phyloP scores from a whole-genome alignment of 2,888 invertebrate genomes.

The Lycophotia porphyrea region DNA sequence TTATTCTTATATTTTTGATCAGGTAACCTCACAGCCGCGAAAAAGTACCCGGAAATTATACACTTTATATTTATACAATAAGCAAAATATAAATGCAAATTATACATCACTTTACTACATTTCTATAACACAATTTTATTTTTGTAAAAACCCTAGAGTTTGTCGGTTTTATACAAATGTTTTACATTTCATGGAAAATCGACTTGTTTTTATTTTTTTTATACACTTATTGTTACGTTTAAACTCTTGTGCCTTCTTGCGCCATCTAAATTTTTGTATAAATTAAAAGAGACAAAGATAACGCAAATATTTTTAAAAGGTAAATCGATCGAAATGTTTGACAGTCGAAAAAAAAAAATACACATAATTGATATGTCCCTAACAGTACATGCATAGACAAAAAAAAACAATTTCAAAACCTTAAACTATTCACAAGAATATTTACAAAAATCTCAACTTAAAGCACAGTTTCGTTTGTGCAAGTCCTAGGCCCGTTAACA shows the following conservation, averaged over 20 bases:
- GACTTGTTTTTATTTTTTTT: conserved; percentile 25
- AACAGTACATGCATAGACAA: conserved; percentile 57
- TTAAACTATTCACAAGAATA: conserved; percentile 63
- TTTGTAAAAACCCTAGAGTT: conserved; percentile 49
- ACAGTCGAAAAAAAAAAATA: conserved; percentile 17
- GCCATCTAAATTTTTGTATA: conserved; percentile 14
- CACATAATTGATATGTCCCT: conserved; percentile 63
- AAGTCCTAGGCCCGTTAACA: conserved; percentile 95
- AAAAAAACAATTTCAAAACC: conserved; percentile 49
- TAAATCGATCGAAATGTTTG: conserved; percentile 45
- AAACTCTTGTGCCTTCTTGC: conserved; percentile 38
- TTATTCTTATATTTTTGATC: conserved; percentile 67
- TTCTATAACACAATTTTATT: conserved; percentile 48
- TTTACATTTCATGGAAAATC: conserved; percentile 54
- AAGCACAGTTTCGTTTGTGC: conserved; percentile 95
- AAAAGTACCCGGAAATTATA: conserved; percentile 78
- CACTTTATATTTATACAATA: conserved; percentile 56
- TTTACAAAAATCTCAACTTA: conserved; percentile 78
- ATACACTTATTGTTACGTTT: conserved; percentile 42
- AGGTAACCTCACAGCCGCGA: conserved; percentile 78
- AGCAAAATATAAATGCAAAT: conserved; percentile 61
- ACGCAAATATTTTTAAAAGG: conserved; percentile 9
- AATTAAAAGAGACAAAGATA: conserved; percentile 18
- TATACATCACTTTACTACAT: conserved; percentile 50
- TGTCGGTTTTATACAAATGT: conserved; percentile 52